Evolutionary conservation across 2,888 invertebrate species (phyloP).

Genomic region (Anaspis maculata): DNA sequence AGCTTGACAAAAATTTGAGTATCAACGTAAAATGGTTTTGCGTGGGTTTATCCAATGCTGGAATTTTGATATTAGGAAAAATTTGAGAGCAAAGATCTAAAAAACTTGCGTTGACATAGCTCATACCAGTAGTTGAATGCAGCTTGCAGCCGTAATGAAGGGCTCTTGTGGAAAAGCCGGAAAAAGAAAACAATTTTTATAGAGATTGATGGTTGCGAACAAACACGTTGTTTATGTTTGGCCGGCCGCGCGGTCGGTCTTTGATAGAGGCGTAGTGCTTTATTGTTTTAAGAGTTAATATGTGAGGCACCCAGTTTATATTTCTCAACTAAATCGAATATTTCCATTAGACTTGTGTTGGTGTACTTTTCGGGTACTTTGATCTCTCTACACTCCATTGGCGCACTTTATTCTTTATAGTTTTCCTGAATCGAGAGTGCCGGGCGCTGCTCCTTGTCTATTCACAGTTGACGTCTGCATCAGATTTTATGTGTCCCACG

Average conservation of each 20-base stretch:
- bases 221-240: slow-evolving; percentile 11
- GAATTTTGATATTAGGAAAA: too few species aligned
- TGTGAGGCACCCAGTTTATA: slow-evolving; percentile 18
- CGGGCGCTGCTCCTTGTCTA: slow-evolving; percentile 32
- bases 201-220: too few species aligned
- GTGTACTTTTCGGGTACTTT: slow-evolving; percentile 31
- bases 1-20: too few species aligned
- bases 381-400: slow-evolving; percentile 39
- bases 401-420: slow-evolving; percentile 38
- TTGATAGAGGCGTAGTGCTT: slow-evolving; percentile 14
- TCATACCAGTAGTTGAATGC: too few species aligned
- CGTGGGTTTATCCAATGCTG: too few species aligned
- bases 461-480: slow-evolving; percentile 38
- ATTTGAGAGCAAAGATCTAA: too few species aligned
- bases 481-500: slow-evolving; percentile 39
- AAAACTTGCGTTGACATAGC: too few species aligned
- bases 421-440: slow-evolving; percentile 33
- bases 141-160: too few species aligned
- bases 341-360: slow-evolving; percentile 31
- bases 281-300: slow-evolving; percentile 21
- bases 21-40: too few species aligned
- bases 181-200: too few species aligned
- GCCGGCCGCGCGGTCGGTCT: slow-evolving; percentile 7
- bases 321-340: slow-evolving; percentile 27
- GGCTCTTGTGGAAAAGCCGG: too few species aligned